Evolutionary conservation across 1,140 invertebrate genomes (phyloP), one percentile per base, ranked within the genome.

Genomic region (Drosophila murphyi): DNA sequence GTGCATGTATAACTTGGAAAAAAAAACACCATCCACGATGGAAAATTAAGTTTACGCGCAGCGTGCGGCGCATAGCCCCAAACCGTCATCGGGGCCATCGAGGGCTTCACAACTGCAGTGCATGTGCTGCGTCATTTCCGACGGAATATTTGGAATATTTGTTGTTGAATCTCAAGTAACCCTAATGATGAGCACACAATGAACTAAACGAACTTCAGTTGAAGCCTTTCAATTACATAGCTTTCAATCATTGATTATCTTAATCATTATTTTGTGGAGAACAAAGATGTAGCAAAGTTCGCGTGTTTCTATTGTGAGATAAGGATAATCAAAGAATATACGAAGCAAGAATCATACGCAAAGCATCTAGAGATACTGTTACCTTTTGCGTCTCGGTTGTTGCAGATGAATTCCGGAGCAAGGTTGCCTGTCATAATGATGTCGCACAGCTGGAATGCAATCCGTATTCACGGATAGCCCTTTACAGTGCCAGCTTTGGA

Each of bases 401-500:
- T 95, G 79, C 94, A 98, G 97, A 97, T 93, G 96, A 97, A 92
- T 98, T 98, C 92, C 94, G 96, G 39, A 98, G 97, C 92, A 96
- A 97, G 94, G 96, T 97, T 55, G 97, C 96, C 20, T 98, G 98
- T 92, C 96, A 98, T 92, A 97, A 97, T 85, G 96, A 98, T 72
- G 94, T 96, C 70, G 95, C 98, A 68, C 95, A 96, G 92, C 94
- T 97, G 85, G 94, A 95, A 80, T 97, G 97, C 92, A 96, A 96
- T 92, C 96, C 96, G 29, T 96, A 96, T 90, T 95, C 96, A 1
- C 94, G 97, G 80, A 95, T 99, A 4, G 97, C 97, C 20, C 96
- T 99, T 72, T 98, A 97, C 93, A 97, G 97, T 43, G 97, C 97
- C 5, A 96, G 96, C 85, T 99, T 97, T 92, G 97, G 97, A 5